Conservation (phyloP, 1,140 invertebrate species). For the Brachionus paranguensis region DNA sequence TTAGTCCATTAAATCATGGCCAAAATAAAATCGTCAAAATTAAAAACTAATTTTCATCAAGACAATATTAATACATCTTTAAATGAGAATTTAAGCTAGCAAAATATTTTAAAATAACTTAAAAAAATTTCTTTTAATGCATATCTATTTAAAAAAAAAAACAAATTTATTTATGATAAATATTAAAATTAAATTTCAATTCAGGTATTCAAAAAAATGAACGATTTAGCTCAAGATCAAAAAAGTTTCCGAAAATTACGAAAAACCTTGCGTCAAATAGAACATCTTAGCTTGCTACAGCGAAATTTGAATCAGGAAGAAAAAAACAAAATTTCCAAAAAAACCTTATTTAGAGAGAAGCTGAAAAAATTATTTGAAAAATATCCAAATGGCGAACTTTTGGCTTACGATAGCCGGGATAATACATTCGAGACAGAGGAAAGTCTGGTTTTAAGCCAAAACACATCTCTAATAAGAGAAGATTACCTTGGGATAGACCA, state of each 20-base stretch:
- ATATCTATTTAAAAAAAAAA: background rate
- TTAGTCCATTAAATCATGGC: too few species aligned
- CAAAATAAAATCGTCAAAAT: too few species aligned
- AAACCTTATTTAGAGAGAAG: background rate
- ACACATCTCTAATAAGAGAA: background rate
- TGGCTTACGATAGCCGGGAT: background rate
- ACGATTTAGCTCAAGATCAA: background rate
- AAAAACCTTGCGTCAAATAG: constrained; percentile 25
- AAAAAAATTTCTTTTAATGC: background rate
- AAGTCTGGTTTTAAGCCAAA: background rate
- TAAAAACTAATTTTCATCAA: too few species aligned
- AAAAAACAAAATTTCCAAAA: constrained; percentile 8
- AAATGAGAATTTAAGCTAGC: too few species aligned
- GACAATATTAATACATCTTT: too few species aligned
- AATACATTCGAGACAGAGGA: constrained; percentile 20
- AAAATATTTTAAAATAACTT: too few species aligned
- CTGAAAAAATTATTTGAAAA: background rate
- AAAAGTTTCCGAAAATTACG: constrained; percentile 29
- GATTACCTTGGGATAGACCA: background rate
- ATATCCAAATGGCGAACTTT: constrained; percentile 24
- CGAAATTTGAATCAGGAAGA: constrained; percentile 22
- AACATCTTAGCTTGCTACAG: background rate
- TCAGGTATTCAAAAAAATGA: background rate
- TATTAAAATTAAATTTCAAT: too few species aligned
- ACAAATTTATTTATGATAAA: too few species aligned